Evolutionary conservation across 2,113 vertebrate species (phyloP), one percentile per base, ranked within the genome.

Genomic region (Lipophrys pholis): DNA sequence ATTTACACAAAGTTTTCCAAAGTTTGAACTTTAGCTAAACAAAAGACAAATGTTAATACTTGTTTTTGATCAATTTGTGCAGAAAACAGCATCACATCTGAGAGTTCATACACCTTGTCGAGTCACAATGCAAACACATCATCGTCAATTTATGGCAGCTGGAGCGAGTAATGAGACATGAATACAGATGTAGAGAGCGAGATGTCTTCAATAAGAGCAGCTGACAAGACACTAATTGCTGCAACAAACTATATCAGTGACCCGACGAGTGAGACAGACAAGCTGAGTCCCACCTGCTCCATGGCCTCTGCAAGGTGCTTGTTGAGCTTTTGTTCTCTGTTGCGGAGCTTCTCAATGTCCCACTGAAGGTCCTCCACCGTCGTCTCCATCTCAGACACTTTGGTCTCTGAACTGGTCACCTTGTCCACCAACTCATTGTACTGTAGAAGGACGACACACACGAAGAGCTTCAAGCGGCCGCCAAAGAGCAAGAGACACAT

Each of bases 371-470:
- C 97, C 76, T 98, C 97, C 36, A 98, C 95, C 0, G 96, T 95
- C 0, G 96, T 97, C 86, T 95, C 96, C 97, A 98, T 97, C 87
- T 98, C 97, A n/a, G 96, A 93, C 73, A 98, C 97, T 77, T 97
- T 97, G 36, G 97, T 97, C 88, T 98, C 97, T 0, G 97, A 93
- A 17, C 96, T 95, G 0, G 94, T 96, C 78, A 97, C 96, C 84
- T 97, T 96, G 90, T 98, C 97, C 76, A 97, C 96, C 42, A 96
- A 90, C 82, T 97, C 97, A 38, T 96, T 96, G 73, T 97, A 95
- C 96, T 97, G 56, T 0, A 46, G 70, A 7, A 12, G 8, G 43
- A 7, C 0, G 8, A 71, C 6, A 72, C 17, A 35, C 14, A 61
- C 5, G 49, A 52, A 2, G 15, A 10, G 8, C 16, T 69, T 57